Evolutionary conservation across 2,888 invertebrate genomes (phyloP).

Genomic region (Netelia melanura): DNA sequence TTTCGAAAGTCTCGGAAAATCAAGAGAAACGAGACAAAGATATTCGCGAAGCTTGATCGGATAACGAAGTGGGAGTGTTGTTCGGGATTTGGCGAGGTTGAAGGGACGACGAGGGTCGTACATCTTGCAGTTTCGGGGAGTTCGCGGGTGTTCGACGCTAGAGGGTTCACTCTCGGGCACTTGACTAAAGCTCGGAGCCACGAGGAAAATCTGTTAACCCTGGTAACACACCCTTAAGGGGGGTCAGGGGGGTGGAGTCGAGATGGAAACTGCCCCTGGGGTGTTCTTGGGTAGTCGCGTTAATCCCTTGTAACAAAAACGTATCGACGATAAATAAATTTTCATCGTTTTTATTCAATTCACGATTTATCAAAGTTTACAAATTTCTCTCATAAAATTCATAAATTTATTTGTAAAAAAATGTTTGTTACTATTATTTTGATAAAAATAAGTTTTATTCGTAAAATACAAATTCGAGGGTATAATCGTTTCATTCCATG

Average conservation of each 20-base stretch:
- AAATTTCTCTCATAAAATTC: background rate
- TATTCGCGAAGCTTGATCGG: slow-evolving; percentile 16
- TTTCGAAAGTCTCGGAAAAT: slow-evolving; percentile 55
- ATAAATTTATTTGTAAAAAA: no score
- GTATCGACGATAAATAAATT: slow-evolving; percentile 7
- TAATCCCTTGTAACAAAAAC: background rate
- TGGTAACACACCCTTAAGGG: background rate
- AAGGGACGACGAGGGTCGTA: slow-evolving; percentile 1
- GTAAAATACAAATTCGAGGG: background rate
- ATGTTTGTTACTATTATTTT: background rate
- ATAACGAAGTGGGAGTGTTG: slow-evolving; percentile 9
- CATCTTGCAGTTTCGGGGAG: slow-evolving; percentile 25
- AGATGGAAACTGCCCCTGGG: background rate
- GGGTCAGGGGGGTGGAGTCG: no score
- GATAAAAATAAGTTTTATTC: background rate
- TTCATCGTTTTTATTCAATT: background rate
- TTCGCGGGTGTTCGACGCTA: background rate
- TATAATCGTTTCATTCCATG: background rate
- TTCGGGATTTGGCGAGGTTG: background rate
- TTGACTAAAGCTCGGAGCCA: slow-evolving; percentile 4
- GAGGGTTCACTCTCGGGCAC: slow-evolving; percentile 2
- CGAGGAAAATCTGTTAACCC: background rate
- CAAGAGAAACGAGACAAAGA: slow-evolving; percentile 65
- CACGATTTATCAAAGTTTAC: background rate
- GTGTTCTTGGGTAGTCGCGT: background rate